Conservation (phyloP, 2,888 invertebrate species). For the Pristionchus mayeri region DNA sequence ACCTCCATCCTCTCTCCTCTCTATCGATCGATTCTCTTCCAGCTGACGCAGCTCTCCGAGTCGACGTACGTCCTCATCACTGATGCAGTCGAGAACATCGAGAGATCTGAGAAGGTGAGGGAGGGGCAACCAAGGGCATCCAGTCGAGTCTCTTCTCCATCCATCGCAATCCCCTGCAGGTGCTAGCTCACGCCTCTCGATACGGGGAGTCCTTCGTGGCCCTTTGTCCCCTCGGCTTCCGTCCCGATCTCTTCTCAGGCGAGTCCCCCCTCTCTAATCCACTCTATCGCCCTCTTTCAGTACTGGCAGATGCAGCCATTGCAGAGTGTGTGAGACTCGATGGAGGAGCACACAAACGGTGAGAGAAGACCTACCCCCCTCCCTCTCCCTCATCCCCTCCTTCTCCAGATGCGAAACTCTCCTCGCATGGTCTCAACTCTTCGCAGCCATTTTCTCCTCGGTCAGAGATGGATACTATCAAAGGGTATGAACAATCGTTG, state of each 20-base stretch:
- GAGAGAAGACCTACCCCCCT: neutral
- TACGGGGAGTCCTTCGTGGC: conserved; percentile 70
- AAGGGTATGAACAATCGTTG: conserved; percentile 35
- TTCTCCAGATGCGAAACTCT: conserved; percentile 70
- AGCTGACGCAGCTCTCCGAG: conserved; percentile 36
- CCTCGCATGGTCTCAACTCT: conserved; percentile 73
- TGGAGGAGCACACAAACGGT: conserved; percentile 69
- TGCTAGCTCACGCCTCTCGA: conserved; percentile 59
- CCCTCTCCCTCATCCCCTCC: neutral
- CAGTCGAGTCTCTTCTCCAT: no score
- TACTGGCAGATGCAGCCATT: conserved; percentile 73
- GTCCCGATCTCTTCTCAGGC: conserved; percentile 73
- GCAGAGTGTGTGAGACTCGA: conserved; percentile 75
- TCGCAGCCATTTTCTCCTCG: conserved; percentile 71
- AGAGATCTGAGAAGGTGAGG: conserved; percentile 68
- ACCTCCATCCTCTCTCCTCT: neutral
- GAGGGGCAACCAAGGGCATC: no score
- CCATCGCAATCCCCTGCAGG: conserved; percentile 54
- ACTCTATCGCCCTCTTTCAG: neutral
- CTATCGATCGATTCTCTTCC: neutral
- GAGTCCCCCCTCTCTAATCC: neutral
- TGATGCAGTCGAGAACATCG: conserved; percentile 70
- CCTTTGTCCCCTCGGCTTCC: conserved; percentile 71
- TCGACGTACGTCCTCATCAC: conserved; percentile 59
- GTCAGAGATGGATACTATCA: conserved; percentile 74